phyloP scores from a whole-genome alignment of 2,797 vertebrate species.

The Anniella stebbinsi region DNA sequence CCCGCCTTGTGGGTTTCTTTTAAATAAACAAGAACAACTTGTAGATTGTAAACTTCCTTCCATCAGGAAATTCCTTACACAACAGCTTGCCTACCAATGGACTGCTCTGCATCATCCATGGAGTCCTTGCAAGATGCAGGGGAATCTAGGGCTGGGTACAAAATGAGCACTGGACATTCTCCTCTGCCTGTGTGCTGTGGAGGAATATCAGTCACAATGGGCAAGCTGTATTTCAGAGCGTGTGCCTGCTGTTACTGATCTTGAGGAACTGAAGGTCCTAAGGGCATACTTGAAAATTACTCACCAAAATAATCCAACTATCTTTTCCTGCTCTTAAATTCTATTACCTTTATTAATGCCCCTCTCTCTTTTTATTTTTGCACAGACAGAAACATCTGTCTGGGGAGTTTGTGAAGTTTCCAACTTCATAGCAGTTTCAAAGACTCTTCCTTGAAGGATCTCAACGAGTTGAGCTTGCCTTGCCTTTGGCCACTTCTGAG shows the following conservation, averaged over 20 bases:
- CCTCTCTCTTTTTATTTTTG: background rate
- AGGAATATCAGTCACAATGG: too few relatives aligned
- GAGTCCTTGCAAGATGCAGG: too few relatives aligned
- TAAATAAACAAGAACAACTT: too few relatives aligned
- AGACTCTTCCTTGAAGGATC: background rate
- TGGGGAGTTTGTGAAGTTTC: slow-evolving; percentile 4
- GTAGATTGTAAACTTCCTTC: too few relatives aligned
- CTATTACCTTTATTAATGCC: too few relatives aligned
- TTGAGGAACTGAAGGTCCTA: background rate
- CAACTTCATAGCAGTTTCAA: slow-evolving; percentile 30
- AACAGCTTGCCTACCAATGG: too few relatives aligned
- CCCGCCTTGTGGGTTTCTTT: too few relatives aligned
- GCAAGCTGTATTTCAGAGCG: background rate
- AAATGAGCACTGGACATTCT: background rate
- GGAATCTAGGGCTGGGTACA: background rate
- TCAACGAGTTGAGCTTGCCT: rapidly evolving
- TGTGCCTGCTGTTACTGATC: background rate
- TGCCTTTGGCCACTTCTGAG: background rate
- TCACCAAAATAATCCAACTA: background rate
- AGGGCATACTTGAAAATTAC: background rate
- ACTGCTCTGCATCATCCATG: too few relatives aligned
- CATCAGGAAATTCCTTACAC: too few relatives aligned
- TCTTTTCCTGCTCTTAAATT: too few relatives aligned
- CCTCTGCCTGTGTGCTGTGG: background rate
- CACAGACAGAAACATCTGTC: slow-evolving; percentile 42